Base-by-base conservation (phyloP, 2,888 invertebrate genomes). In the Yponomeuta malinellus region DNA sequence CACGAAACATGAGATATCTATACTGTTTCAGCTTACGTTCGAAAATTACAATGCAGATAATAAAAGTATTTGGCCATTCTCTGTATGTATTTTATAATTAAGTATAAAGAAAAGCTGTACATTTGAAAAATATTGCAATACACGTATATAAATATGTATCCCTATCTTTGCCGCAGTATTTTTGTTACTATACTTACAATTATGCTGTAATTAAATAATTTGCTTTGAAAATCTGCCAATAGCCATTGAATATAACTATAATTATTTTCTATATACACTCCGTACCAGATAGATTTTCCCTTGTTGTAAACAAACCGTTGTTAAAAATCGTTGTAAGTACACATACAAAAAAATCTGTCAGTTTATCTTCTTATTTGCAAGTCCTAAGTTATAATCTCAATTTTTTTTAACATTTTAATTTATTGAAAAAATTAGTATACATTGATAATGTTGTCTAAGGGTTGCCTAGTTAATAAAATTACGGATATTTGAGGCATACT, bases 141-240 rank as follows among this genome's bases (percentile, higher is more conserved):
- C 33, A 65, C 65, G 29, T 31, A 31, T 33, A 65, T 65, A 43
- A 43, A 65, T 31, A 31, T 29, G 29, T 65, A 65, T 33, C 33
- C 33, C 12, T 65, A 65, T 23, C 52, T 65, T 65, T 65, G 65
- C 65, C 12, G 65, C 65, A 31, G 65, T 65, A 12, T 65, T 65
- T 65, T 23, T 65, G 31, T 65, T 65, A 65, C 65, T 65, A 29
- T 65, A 65, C 65, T 65, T 31, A 65, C 52, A 31, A 65, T 64
- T 64, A 23, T 65, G 33, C 65, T 64, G 64, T 64, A 31, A 59
- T 59, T 15, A 59, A 59, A 59, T 59, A 2, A 31, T 65, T 31
- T 29, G 65, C 33, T 65, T 31, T 33, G 33, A 2, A 33, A 65
- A 65, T 31, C 65, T 65, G 65, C 65, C 65, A 65, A 65, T 65